Evolutionary conservation across 2,888 invertebrate genomes (phyloP), one percentile per base, ranked within the genome.

Genomic region (Polyploca ridens): DNA sequence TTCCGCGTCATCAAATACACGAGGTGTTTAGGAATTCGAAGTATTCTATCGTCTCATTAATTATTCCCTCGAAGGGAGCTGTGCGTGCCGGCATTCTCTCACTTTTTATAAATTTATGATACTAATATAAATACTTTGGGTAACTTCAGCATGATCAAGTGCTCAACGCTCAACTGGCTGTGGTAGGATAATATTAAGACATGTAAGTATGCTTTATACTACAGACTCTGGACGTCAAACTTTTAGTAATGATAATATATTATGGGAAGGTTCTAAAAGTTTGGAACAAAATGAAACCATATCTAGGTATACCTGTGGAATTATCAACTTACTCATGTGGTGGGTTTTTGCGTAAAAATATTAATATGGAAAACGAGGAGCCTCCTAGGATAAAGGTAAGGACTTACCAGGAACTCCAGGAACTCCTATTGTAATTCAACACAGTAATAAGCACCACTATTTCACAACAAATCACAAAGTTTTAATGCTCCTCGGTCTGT

Each of bases 51-150:
- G 75, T 79, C 81, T 82, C 86, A 88, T 89, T 89, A 89, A 89
- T 89, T 87, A 88, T 89, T 81, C 83, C 71, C 70, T 73, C 67
- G 70, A 76, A 78, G 78, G 84, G 77, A 79, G 79, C 71, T 75
- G 81, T 86, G 82, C 87, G 86, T 87, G 87, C 72, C 74, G 82
- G 81, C 79, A 87, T 86, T 76, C 81, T 69, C 77, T 74, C 78
- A 84, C 82, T 89, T 87, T 86, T 90, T 87, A 89, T 82, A 84
- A 89, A 90, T 90, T 90, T 90, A 90, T 90, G 89, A 87, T 85
- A 86, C 87, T 84, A 90, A 89, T 90, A 89, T 90, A 90, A 90
- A 90, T 90, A 90, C 90, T 90, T 90, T 62, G 69, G 76, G 73
- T 73, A 84, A 87, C 85, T 86, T 83, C 69, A 69, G 74, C 77